These are phyloP conservation scores for Tortricodes alternella DNA, from an alignment of 2,888 invertebrate genomes.

Conservation along the genomic window DNA sequence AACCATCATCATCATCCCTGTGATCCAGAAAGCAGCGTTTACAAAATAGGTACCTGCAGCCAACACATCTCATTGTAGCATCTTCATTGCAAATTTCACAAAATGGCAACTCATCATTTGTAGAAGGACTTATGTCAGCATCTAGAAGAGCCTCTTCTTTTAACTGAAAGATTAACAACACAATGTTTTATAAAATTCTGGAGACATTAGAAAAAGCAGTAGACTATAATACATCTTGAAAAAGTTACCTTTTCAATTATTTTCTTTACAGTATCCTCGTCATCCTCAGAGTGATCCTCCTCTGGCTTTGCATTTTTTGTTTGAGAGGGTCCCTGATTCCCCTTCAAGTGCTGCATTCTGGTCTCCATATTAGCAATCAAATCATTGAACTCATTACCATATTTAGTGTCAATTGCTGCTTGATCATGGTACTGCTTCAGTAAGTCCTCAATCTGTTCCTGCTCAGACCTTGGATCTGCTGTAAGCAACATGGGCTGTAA, in stretches of 20 bases:
- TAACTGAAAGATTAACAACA: conserved; percentile 45
- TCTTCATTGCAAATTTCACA: conserved; percentile 94
- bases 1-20: conserved; percentile 85
- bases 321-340: conserved; percentile 32
- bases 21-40: conserved; percentile 87
- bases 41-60: conserved; percentile 93
- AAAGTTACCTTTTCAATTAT: conserved; percentile 66
- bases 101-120: conserved; percentile 86
- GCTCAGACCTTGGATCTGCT: conserved; percentile 85
- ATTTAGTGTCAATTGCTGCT: conserved; percentile 70
- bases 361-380: conserved; percentile 60
- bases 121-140: conserved; percentile 46
- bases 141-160: conserved; percentile 59
- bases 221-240: neutral
- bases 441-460: conserved; percentile 88
- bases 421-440: conserved; percentile 83
- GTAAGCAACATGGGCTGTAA: conserved; percentile 66
- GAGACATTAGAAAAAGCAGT: neutral
- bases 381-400: conserved; percentile 64
- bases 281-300: conserved; percentile 55
- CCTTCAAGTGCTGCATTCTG: conserved; percentile 62
- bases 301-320: conserved; percentile 24
- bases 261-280: conserved; percentile 59
- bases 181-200: neutral
- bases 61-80: conserved; percentile 87